Evolutionary conservation across 1,140 invertebrate species (phyloP), one percentile per base, ranked within the genome.

Genomic region (Dryas iulia): DNA sequence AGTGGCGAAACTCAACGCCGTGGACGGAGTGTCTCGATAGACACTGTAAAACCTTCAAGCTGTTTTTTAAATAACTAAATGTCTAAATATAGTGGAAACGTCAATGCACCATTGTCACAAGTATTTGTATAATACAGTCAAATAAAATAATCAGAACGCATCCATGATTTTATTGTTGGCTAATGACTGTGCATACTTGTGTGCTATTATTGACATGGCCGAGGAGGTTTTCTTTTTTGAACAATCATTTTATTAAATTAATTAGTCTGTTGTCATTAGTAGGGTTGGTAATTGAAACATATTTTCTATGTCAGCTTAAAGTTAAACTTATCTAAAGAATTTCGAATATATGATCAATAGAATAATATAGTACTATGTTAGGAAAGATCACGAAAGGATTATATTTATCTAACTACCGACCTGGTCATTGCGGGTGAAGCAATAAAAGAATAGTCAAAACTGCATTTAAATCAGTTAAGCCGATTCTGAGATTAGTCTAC

Each of bases 181-280:
- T 74, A 74, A 74, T 74, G 72, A 68, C 67, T 71, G 58, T 28
- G 59, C 63, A 73, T 69, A 66, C 67, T 66, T 30, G 64, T 31
- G 52, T 35, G 66, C 61, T 68, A 72, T 71, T 66, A 71, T 69
- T 57, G 63, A 65, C 30, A 74, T 71, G 60, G 61, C 64, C 18
- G 60, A 57, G 24, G 18, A 56, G 53, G n/a, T 11, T 56, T 54
- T 33, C 30, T 56, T 63, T 52, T 63, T 52, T 24, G 56, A 62
- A 59, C 56, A 18, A 23, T 69, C 67, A 59, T 62, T 69, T 58
- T 69, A 69, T 62, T 63, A 63, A 69, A 64, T 69, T 69, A 69
- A 69, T 69, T 69, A 69, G 67, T 64, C 60, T 54, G 56, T 69
- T 69, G 60, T 69, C 39, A 28, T 64, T 28, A 26, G 12, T 61